Percentiles rank a stretch among this genome's conserved stretches.
phyloP scores from a whole-genome alignment of 1,140 invertebrate species.

The Portunus trituberculatus region DNA sequence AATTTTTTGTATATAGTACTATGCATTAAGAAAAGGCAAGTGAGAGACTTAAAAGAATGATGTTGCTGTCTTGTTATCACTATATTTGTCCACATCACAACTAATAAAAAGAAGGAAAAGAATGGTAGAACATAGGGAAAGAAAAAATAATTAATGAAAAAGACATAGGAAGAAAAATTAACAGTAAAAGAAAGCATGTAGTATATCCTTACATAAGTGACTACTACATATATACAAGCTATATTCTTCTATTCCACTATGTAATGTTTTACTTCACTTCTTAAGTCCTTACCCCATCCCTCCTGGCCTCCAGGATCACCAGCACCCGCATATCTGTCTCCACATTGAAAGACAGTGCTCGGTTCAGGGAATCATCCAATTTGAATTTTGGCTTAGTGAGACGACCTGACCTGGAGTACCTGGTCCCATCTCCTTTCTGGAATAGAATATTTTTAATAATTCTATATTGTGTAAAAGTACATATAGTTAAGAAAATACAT shows the following conservation, averaged over 20 bases:
- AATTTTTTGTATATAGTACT: too few species aligned
- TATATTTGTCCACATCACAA: too few species aligned
- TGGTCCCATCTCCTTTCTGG: conserved; percentile 28
- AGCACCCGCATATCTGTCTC: conserved; percentile 60
- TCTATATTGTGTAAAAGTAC: too few species aligned
- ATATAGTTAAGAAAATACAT: too few species aligned
- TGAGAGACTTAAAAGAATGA: too few species aligned
- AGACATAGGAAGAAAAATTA: neutral
- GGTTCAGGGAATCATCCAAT: conserved; percentile 56
- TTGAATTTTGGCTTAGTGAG: conserved; percentile 41
- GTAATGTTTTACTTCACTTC: neutral
- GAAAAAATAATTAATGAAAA: neutral
- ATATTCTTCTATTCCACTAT: too few species aligned
- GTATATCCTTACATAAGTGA: neutral
- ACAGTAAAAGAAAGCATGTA: neutral
- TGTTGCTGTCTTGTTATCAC: too few species aligned
- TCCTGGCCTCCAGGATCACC: conserved; percentile 59
- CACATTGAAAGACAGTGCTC: conserved; percentile 59
- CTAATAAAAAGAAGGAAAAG: too few species aligned
- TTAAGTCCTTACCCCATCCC: conserved; percentile 32
- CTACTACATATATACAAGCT: too few species aligned
- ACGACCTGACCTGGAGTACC: conserved; percentile 57
- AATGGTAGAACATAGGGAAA: too few species aligned
- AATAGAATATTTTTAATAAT: neutral
- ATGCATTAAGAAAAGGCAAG: too few species aligned